Evolutionary conservation across 2,113 vertebrate genomes (phyloP), one percentile per base, ranked within the genome.

Genomic region (Pseudorasbora parva): DNA sequence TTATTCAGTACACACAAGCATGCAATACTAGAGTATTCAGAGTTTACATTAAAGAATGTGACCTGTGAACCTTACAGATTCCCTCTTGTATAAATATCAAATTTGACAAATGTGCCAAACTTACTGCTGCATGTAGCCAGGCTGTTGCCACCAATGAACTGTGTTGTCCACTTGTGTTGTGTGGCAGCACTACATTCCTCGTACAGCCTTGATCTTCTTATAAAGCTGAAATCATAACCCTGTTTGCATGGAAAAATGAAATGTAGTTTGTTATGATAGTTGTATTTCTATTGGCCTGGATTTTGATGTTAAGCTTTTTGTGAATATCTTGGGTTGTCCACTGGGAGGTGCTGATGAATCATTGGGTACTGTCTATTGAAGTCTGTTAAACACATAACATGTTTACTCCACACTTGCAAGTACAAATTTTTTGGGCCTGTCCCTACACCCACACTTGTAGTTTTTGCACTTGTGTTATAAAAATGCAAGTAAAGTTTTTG

Each of bases 161-260:
- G 92, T 0, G 88, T 93, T 0, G 84, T 87, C 95, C 95, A 96
- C 17, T 84, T 88, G 71, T 87, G 88, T 0, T 73, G 0, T 0
- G 89, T 95, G 68, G 62, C 49, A 0, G 37, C 14, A 6, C 92
- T 88, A 83, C 95, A 96, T 73, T 86, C 81, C 1, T 96, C 94
- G 64, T 90, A 94, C 19, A 92, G 0, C n/a, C 93, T 92, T 7
- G 88, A 93, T 1, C 66, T 89, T 78, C 94, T 92, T 0, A 93
- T 4, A 54, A 95, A 95, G 0, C 2, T 27, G 19, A 96, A 96
- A 75, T 96, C 95, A 51, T 92, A 94, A n/a, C 94, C 95, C 95
- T 96, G 87, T 81, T 47, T 79, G 41, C n/a, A 25, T 45, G 37
- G 11, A 51, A 51, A 78, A 10, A 47, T 45, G 10, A 27, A 33